These are phyloP conservation scores for Nyleta sp. DNA, from an alignment of 2,888 invertebrate genomes.

Conservation along the genomic window DNA sequence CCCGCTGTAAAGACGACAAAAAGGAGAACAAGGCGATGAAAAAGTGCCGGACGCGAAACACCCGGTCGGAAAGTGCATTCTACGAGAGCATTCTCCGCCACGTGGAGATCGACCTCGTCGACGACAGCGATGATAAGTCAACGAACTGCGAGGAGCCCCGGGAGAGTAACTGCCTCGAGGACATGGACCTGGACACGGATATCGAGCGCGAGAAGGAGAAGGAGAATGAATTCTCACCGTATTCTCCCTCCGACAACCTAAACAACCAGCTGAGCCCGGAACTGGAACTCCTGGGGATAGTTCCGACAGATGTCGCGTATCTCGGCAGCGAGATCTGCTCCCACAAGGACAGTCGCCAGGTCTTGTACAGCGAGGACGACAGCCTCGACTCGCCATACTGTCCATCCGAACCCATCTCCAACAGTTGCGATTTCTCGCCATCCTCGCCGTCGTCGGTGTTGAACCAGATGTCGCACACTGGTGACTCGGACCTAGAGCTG, in stretches of 20 bases:
- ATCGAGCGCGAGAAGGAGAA: conserved; percentile 75
- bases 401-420: conserved; percentile 45
- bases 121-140: neutral
- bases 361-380: neutral
- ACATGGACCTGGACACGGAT: conserved; percentile 80
- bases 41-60: conserved; percentile 26
- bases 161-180: conserved; percentile 69
- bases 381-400: conserved; percentile 35
- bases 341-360: neutral
- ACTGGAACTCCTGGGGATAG: conserved; percentile 71
- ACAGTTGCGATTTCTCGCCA: conserved; percentile 23
- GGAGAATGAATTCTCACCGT: conserved; percentile 71
- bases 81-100: conserved; percentile 74
- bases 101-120: conserved; percentile 65
- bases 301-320: conserved; percentile 71
- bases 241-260: conserved; percentile 78
- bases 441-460: conserved; percentile 35
- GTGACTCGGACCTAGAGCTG: conserved; percentile 5
- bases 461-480: neutral
- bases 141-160: neutral
- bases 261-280: conserved; percentile 69
- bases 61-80: conserved; percentile 77
- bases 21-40: conserved; percentile 44
- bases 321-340: conserved; percentile 17
- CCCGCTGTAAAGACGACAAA: conserved; percentile 76